Evolutionary conservation across 2,113 vertebrate species (phyloP), one percentile per base, ranked within the genome.

Genomic region (Phaethon lepturus): DNA sequence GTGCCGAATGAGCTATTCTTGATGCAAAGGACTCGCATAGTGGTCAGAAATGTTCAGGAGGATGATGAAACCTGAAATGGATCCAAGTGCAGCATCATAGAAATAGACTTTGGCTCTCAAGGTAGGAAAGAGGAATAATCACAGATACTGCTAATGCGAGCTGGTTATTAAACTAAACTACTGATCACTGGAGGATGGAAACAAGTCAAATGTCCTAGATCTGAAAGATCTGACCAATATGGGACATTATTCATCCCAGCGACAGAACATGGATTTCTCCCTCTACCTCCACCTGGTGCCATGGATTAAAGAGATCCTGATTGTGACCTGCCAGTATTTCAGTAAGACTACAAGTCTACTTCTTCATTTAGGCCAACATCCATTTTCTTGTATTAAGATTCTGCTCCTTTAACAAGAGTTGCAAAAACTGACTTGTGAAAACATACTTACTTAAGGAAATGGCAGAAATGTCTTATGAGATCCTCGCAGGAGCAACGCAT

Each of bases 61-160:
- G 81, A 91, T 81, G 67, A 95, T 86, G 94, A 95, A 96, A 95
- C 28, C 31, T 93, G 93, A 79, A 93, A 79, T 0, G 0, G 38
- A 38, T 93, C 93, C 94, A 97, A 93, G 31, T 6, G 73, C 63
- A 91, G 73, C 67, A 60, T 72, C 62, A 87, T 49, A 96, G 91
- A 85, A 95, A 73, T 42, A 76, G 42, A 8, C 53, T 90, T 93
- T 94, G 91, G 77, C 84, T 94, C n/a, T 94, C 71, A 79, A 87
- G 73, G 62, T 71, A 91, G 86, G 66, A 92, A 95, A 75, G 63
- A 81, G 49, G 56, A 92, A 42, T 92, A 38, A 86, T 92, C 52
- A 74, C 59, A 94, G 68, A 88, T 84, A 88, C 35, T 56, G 63
- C 56, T 92, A 92, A 91, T 29, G 69, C 15, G 8, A 84, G 10